phyloP scores from a whole-genome alignment of 2,888 invertebrate species.

The Dryococelus australis region DNA sequence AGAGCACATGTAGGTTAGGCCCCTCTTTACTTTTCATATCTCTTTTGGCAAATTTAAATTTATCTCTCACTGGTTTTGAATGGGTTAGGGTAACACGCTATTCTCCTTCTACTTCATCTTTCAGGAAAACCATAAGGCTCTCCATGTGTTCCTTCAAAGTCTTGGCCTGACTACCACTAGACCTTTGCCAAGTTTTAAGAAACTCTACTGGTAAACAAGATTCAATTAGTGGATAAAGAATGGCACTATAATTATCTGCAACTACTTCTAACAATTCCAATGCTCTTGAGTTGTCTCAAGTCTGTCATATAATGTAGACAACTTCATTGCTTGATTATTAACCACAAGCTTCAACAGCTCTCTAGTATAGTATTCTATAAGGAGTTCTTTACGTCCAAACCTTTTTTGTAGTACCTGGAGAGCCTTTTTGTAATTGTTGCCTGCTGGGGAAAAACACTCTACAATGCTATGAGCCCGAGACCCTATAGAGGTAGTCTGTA shows the following conservation, averaged over 20 bases:
- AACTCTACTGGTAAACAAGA: not conserved
- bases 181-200: constrained; percentile 11
- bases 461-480: not conserved
- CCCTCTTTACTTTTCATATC: not conserved
- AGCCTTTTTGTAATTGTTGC: not conserved
- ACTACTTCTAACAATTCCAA: not conserved
- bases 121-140: not conserved
- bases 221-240: not conserved
- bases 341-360: too few relatives aligned
- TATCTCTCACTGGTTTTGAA: not conserved
- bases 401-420: not conserved
- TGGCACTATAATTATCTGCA: not conserved
- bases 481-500: not conserved
- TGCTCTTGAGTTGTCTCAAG: not conserved
- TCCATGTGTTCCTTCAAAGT: not conserved
- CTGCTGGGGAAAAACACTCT: not conserved
- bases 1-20: not conserved
- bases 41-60: not conserved
- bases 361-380: not conserved
- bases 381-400: constrained; percentile 13
- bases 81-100: not conserved
- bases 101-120: not conserved
- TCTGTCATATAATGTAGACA: not conserved
- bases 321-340: too few relatives aligned
- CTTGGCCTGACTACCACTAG: not conserved